These are phyloP conservation scores for Bathynomus jamesi DNA, from an alignment of 1,140 invertebrate species.

Conservation along the genomic window DNA sequence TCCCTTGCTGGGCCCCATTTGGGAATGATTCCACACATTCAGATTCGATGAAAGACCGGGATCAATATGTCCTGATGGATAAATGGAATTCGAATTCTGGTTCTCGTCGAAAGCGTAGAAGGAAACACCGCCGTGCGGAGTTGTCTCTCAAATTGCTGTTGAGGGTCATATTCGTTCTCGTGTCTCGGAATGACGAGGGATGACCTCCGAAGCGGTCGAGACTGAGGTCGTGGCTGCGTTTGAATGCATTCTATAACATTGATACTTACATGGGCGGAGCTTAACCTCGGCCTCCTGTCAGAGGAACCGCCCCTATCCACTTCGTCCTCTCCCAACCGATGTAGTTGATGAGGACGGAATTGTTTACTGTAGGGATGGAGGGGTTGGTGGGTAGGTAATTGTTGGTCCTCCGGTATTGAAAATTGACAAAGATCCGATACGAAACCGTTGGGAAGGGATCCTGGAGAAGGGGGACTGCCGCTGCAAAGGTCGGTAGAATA, in stretches of 20 bases:
- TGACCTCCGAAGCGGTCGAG: neutral
- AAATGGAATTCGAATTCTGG: neutral
- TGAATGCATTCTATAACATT: neutral
- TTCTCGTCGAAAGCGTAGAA: neutral
- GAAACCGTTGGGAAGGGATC: neutral
- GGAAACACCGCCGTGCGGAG: no score
- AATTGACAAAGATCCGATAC: neutral
- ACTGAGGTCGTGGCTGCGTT: neutral
- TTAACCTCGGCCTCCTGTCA: neutral
- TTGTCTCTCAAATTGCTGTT: no score
- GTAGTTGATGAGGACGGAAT: neutral
- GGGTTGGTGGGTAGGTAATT: neutral
- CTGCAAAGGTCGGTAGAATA: neutral
- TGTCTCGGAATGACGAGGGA: neutral
- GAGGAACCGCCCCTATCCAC: neutral
- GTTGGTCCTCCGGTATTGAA: neutral
- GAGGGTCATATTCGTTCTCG: neutral
- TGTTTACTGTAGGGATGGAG: neutral
- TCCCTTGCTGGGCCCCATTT: no score
- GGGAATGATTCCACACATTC: no score
- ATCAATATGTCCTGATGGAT: neutral
- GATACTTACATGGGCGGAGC: neutral
- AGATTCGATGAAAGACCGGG: no score
- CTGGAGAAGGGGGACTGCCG: neutral
- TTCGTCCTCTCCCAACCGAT: neutral